A percentile compares a stretch with the other conserved stretches of the same genome.
Conservation (phyloP, 2,113 vertebrate species). For the Megaptera novaeangliae region DNA sequence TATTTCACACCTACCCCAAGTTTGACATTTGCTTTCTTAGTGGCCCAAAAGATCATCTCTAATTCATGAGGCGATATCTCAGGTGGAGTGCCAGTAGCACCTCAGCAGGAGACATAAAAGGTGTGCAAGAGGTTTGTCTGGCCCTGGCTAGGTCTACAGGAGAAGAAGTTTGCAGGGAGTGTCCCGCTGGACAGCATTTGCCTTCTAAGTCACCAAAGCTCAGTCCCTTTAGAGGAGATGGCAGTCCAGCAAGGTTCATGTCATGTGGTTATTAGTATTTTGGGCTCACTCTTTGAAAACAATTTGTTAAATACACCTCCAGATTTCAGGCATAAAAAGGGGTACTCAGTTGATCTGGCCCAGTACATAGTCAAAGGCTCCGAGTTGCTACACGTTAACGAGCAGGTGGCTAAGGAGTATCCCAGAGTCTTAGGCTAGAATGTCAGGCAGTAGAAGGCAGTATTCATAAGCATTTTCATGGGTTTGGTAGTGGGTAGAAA, state of each 20-base stretch:
- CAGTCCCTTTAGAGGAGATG: not conserved
- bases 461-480: not conserved
- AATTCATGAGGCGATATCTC: not conserved
- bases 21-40: conserved; percentile 24
- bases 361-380: not conserved
- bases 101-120: not conserved
- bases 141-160: not conserved
- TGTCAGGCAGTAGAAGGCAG: not conserved
- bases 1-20: not conserved
- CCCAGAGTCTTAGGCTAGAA: not conserved
- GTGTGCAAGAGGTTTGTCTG: not conserved
- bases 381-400: not conserved
- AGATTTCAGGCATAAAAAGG: not conserved
- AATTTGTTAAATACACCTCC: not conserved
- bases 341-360: not conserved
- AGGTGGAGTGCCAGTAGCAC: not conserved
- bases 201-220: not conserved
- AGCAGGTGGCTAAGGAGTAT: not conserved
- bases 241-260: not conserved
- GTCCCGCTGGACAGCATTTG: not conserved
- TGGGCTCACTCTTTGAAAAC: conserved; percentile 11
- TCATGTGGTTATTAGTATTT: not conserved
- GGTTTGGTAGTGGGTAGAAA: not conserved
- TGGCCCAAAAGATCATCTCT: not conserved
- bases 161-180: not conserved